Conservation (phyloP, 2,797 vertebrate species). For the Fistularia commersonii region DNA sequence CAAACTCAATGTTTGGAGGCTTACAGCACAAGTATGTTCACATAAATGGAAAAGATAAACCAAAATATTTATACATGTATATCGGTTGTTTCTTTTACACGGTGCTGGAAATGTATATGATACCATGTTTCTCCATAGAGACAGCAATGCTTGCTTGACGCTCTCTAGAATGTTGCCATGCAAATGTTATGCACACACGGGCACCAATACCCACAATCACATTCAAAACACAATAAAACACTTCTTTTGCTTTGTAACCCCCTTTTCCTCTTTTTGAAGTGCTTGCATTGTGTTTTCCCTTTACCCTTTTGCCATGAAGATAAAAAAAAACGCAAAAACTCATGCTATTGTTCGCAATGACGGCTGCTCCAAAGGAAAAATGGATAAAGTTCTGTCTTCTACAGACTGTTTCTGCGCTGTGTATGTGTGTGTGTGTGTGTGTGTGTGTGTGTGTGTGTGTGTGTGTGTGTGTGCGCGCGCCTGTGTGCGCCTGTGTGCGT, state of each 20-base stretch:
- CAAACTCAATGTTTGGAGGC: no score
- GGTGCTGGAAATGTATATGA: not conserved
- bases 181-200: not conserved
- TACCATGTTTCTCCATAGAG: not conserved
- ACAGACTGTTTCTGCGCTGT: constrained; percentile 33
- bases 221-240: not conserved
- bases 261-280: constrained; percentile 23
- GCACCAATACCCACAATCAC: no score
- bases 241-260: constrained; percentile 16
- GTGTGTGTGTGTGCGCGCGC: constrained; percentile 11
- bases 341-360: constrained; percentile 9
- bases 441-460: constrained; percentile 16
- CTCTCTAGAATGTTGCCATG: not conserved
- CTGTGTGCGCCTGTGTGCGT: constrained; percentile 12
- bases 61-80: no score
- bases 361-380: constrained; percentile 1
- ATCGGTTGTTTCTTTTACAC: no score
- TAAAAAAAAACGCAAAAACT: constrained; percentile 10
- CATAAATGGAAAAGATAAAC: no score
- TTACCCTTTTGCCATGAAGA: constrained; percentile 19
- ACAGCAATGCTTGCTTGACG: not conserved
- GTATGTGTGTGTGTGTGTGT: constrained; percentile 15
- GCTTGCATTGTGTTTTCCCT: constrained; percentile 44
- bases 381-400: constrained; percentile 22
- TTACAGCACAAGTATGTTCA: no score